phyloP scores from a whole-genome alignment of 2,797 vertebrate species.

The Zalophus californianus region DNA sequence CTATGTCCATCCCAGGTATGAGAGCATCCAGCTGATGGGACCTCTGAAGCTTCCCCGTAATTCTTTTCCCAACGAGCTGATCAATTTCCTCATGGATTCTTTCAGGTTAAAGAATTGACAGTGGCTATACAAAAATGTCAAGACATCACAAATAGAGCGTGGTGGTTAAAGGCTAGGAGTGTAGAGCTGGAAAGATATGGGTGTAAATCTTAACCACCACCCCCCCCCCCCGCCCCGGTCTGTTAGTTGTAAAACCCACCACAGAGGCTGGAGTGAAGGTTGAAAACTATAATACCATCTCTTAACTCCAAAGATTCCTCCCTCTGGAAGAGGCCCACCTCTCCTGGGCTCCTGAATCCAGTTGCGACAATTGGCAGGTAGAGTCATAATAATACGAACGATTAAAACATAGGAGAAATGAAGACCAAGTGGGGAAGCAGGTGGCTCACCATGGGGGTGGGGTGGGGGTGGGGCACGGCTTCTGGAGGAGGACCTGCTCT shows the following conservation, averaged over 20 bases:
- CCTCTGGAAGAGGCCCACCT: not conserved
- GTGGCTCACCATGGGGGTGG: not conserved
- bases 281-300: not conserved
- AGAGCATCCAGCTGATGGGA: not conserved
- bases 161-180: not conserved
- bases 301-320: not conserved
- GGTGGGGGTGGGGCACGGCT: not conserved
- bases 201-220: not conserved
- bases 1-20: not conserved
- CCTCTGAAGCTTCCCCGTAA: not conserved
- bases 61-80: not conserved
- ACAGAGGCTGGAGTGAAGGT: not conserved
- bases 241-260: not conserved
- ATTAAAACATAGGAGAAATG: not conserved
- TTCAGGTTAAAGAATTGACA: not conserved
- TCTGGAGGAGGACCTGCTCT: not conserved
- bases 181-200: not conserved
- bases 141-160: not conserved
- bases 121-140: not conserved
- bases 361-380: not conserved
- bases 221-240: too few relatives aligned
- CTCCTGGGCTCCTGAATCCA: rapidly evolving
- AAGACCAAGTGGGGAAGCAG: not conserved
- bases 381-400: not conserved
- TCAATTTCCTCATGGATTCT: not conserved